phyloP scores from a whole-genome alignment of 2,888 invertebrate genomes.

The Stramonita haemastoma region DNA sequence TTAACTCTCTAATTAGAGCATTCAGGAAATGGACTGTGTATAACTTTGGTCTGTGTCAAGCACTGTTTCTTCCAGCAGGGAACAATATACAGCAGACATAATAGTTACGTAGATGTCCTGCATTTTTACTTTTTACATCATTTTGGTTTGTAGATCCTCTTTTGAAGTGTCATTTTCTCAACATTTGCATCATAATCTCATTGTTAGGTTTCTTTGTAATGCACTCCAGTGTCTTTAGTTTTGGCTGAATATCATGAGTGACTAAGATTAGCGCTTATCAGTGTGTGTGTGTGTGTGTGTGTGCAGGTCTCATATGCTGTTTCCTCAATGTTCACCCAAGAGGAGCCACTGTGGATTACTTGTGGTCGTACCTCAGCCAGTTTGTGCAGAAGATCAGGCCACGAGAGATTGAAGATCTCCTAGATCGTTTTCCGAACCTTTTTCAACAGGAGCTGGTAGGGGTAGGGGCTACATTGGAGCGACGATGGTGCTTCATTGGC shows the following conservation, averaged over 20 bases:
- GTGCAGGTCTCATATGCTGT: constrained; percentile 86
- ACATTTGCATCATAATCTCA: not conserved
- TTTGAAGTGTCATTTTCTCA: not conserved
- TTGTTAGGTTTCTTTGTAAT: too few species aligned
- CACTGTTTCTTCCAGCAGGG: too few species aligned
- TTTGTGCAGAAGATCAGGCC: constrained; percentile 84
- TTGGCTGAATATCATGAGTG: too few species aligned
- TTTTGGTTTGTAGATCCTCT: not conserved
- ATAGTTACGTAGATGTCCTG: not conserved
- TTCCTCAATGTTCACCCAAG: constrained; percentile 95
- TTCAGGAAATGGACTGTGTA: too few species aligned
- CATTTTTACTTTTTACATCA: not conserved
- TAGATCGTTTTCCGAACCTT: constrained; percentile 87
- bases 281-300: too few species aligned
- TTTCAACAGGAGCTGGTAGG: constrained; percentile 89
- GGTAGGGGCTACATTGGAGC: constrained; percentile 90
- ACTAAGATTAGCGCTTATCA: too few species aligned
- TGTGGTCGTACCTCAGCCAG: constrained; percentile 93
- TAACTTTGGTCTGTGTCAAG: too few species aligned
- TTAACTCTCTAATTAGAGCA: too few species aligned
- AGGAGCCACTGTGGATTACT: constrained; percentile 92
- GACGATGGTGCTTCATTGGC: constrained; percentile 91
- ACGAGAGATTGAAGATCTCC: constrained; percentile 81
- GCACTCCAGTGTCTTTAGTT: too few species aligned
- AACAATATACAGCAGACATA: not conserved